These are phyloP conservation scores for Plemyria rubiginata DNA, from an alignment of 2,888 invertebrate species.

Conservation along the genomic window DNA sequence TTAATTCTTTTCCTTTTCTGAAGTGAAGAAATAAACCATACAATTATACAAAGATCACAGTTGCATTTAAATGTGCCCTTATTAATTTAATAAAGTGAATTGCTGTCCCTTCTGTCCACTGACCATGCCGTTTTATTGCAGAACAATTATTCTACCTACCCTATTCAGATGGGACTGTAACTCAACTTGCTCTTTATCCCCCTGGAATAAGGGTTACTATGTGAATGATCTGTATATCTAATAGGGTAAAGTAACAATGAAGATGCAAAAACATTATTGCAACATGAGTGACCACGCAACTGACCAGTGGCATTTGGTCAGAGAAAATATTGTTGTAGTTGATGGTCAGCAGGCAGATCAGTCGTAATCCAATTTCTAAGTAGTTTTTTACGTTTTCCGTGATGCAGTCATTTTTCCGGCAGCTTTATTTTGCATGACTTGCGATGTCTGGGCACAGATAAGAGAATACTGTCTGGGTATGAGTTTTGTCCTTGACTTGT, in stretches of 20 bases:
- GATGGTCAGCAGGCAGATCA: slow-evolving; percentile 11
- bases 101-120: slow-evolving; percentile 50
- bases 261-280: slow-evolving; percentile 46
- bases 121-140: slow-evolving; percentile 77
- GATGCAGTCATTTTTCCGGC: too few relatives aligned
- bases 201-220: slow-evolving; percentile 42
- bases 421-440: too few relatives aligned
- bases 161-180: slow-evolving; percentile 42
- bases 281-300: slow-evolving; percentile 52
- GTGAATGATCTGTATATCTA: background rate
- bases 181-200: slow-evolving; percentile 37
- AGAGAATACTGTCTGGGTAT: too few relatives aligned
- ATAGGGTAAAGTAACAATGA: slow-evolving; percentile 29
- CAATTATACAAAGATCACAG: slow-evolving; percentile 11
- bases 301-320: slow-evolving; percentile 66
- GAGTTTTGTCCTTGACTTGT: too few relatives aligned
- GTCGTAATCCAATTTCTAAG: slow-evolving; percentile 8
- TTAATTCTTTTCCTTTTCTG: too few relatives aligned
- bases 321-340: slow-evolving; percentile 52
- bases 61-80: slow-evolving; percentile 30
- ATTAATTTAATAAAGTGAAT: slow-evolving; percentile 65
- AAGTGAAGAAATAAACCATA: too few relatives aligned
- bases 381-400: too few relatives aligned
- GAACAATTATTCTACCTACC: slow-evolving; percentile 59
- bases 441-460: too few relatives aligned